A percentile compares a stretch with the other conserved stretches of the same genome.
Evolutionary conservation across 2,113 vertebrate genomes (phyloP).

Genomic region (Mirounga angustirostris): DNA sequence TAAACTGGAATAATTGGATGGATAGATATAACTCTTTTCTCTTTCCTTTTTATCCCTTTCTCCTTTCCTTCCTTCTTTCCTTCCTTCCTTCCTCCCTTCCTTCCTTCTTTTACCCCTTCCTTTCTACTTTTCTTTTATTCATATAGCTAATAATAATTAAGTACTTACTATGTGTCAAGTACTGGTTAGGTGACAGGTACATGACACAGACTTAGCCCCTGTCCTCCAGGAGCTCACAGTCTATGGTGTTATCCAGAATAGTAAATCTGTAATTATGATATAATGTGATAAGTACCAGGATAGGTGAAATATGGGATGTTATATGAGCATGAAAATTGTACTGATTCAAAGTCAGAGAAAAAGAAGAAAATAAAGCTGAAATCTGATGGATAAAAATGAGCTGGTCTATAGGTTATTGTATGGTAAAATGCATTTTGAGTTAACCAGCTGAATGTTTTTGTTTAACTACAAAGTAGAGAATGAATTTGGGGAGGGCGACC

Average conservation of each 20-base stretch:
- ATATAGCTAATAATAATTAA: constrained; percentile 20
- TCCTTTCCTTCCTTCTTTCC: neutral
- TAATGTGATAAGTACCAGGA: constrained; percentile 10
- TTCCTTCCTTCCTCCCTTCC: neutral
- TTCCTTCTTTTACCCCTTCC: neutral
- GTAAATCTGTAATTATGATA: neutral
- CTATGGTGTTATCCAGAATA: neutral
- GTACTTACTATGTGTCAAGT: neutral
- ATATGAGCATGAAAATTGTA: neutral
- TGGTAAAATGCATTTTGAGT: neutral
- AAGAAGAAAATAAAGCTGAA: constrained; percentile 43
- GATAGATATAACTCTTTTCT: neutral
- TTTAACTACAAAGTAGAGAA: neutral
- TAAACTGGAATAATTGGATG: neutral
- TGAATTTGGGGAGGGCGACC: neutral
- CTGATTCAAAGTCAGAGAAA: neutral
- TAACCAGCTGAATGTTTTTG: constrained; percentile 21
- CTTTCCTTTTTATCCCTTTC: neutral
- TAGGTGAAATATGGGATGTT: neutral
- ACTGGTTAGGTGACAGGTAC: neutral
- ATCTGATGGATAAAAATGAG: neutral
- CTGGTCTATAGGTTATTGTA: neutral
- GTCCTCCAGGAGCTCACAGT: neutral
- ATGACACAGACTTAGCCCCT: neutral
- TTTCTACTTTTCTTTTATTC: neutral